phyloP scores from a whole-genome alignment of 2,888 invertebrate species.

The Hesperia comma region DNA sequence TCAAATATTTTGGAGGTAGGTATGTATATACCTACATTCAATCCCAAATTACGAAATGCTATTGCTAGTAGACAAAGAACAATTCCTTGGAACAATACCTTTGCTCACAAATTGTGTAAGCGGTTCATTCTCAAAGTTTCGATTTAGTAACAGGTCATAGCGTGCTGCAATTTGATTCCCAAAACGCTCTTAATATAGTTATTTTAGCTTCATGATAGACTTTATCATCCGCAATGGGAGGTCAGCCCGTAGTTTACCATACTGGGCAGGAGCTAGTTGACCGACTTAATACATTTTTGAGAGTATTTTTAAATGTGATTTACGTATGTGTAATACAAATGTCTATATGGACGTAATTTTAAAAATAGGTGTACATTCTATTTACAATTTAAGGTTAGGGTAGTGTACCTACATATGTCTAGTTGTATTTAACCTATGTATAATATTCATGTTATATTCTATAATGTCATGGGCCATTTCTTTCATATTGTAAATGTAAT shows the following conservation, averaged over 20 bases:
- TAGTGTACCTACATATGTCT: too few species aligned
- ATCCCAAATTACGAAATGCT: slow-evolving; percentile 22
- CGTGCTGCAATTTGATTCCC: slow-evolving; percentile 29
- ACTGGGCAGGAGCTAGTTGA: too few species aligned
- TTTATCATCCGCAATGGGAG: background rate
- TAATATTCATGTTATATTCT: too few species aligned
- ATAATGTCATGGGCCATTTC: background rate
- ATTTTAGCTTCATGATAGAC: background rate
- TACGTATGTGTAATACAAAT: too few species aligned
- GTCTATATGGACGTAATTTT: too few species aligned
- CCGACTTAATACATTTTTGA: too few species aligned
- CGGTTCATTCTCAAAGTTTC: slow-evolving; percentile 26
- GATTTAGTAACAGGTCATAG: slow-evolving; percentile 40
- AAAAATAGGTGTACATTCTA: too few species aligned
- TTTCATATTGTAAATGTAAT: background rate
- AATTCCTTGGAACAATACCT: slow-evolving; percentile 33
- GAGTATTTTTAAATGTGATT: too few species aligned
- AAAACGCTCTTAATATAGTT: background rate
- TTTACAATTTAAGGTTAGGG: too few species aligned
- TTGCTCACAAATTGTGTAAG: slow-evolving; percentile 24
- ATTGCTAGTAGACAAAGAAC: slow-evolving; percentile 28
- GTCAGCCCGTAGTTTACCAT: too few species aligned
- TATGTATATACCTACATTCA: slow-evolving; percentile 3
- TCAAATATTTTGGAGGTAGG: background rate
- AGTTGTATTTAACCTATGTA: too few species aligned